Conservation (phyloP, 2,113 vertebrate species). For the Odontophorus gujanensis region DNA sequence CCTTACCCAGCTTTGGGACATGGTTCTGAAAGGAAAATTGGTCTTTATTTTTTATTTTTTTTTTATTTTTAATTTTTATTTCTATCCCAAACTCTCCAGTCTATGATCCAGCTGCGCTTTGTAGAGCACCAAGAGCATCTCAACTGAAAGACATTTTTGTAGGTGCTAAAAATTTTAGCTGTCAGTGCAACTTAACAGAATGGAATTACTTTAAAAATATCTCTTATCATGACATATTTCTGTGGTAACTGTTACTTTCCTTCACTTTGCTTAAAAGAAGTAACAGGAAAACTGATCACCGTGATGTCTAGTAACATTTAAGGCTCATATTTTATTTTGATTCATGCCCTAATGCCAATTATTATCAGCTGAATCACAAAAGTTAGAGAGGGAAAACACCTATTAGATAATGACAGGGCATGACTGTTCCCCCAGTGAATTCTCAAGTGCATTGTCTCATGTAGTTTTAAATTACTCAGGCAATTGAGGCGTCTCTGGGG, state of each 20-base stretch:
- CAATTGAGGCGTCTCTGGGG: conserved; percentile 35
- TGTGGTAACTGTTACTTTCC: conserved; percentile 28
- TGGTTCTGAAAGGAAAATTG: background rate
- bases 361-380: conserved; percentile 5
- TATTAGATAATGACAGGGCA: conserved; percentile 44
- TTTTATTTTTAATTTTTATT: background rate
- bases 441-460: conserved; percentile 39
- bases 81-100: background rate
- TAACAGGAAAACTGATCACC: background rate
- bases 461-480: conserved; percentile 46
- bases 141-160: background rate
- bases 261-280: conserved; percentile 5
- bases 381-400: conserved; percentile 32
- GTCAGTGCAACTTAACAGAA: background rate
- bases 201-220: conserved; percentile 2
- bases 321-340: conserved; percentile 23
- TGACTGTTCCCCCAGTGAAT: conserved; percentile 3
- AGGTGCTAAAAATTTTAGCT: background rate
- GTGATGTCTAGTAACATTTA: background rate
- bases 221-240: background rate
- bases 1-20: background rate
- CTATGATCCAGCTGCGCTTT: background rate
- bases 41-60: background rate
- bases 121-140: background rate
- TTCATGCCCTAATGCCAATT: background rate